Conservation (phyloP, 92 coral and sea anemone species). For the Porites lobata region DNA sequence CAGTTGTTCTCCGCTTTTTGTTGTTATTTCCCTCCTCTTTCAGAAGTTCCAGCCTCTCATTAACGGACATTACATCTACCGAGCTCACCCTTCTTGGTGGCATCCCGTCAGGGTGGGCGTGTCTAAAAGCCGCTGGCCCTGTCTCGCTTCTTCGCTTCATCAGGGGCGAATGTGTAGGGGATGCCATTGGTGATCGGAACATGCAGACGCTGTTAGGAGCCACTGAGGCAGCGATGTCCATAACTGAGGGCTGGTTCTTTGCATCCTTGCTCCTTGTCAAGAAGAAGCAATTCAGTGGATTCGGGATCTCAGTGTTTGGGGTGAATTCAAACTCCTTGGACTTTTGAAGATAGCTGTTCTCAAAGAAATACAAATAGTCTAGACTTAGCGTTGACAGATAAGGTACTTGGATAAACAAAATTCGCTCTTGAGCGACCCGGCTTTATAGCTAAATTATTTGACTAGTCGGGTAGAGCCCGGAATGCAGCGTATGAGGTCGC, state of each 20-base stretch:
- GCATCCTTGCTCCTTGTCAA: conserved; percentile 78
- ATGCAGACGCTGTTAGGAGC: conserved; percentile 93
- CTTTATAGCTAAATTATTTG: too few relatives aligned
- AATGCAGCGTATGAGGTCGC: too few relatives aligned
- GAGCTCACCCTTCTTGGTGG: conserved; percentile 55
- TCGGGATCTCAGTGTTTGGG: conserved; percentile 86
- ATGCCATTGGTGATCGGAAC: conserved; percentile 90
- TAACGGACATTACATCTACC: conserved; percentile 19
- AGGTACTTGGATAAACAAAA: too few relatives aligned
- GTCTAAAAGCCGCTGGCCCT: conserved; percentile 26
- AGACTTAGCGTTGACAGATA: neutral
- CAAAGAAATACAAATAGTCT: neutral
- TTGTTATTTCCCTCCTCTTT: neutral
- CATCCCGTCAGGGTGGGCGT: conserved; percentile 4
- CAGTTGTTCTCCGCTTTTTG: conserved; percentile 19
- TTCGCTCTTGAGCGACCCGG: too few relatives aligned
- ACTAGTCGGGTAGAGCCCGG: too few relatives aligned
- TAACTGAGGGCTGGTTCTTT: conserved; percentile 71
- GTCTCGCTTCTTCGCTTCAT: conserved; percentile 68
- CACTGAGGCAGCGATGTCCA: conserved; percentile 88
- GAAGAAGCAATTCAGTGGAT: conserved; percentile 94
- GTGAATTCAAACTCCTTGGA: conserved; percentile 82
- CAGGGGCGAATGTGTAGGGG: conserved; percentile 81
- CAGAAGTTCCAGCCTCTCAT: conserved; percentile 32
- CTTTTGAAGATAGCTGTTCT: conserved; percentile 78